phyloP scores from a whole-genome alignment of 2,797 vertebrate species.

The Chelmon rostratus region DNA sequence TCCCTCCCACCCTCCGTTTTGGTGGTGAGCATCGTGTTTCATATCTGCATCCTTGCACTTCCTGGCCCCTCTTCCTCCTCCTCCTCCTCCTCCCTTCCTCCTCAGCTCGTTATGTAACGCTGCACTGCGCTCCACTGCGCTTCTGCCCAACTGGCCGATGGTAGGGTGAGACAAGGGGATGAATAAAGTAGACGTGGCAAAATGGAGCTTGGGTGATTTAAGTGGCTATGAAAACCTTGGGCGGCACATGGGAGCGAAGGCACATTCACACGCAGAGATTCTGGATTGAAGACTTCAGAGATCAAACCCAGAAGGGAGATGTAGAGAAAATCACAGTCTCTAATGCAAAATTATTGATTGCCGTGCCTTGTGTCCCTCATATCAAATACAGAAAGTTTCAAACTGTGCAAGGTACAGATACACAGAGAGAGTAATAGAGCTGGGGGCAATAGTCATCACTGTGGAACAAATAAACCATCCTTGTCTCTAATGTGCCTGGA shows the following conservation, averaged over 20 bases:
- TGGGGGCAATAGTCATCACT: constrained; percentile 10
- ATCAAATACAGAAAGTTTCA: constrained; percentile 13
- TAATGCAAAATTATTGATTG: constrained; percentile 26
- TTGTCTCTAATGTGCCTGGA: constrained; percentile 37
- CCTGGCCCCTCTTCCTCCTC: constrained; percentile 55
- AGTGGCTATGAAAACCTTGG: constrained; percentile 73
- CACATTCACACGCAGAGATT: constrained; percentile 31
- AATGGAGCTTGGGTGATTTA: constrained; percentile 73
- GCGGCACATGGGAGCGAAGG: constrained; percentile 28
- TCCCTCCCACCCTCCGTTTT: constrained; percentile 34
- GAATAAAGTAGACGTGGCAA: constrained; percentile 77
- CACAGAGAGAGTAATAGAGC: constrained; percentile 16
- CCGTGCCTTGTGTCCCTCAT: constrained; percentile 4
- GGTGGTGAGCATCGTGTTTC: constrained; percentile 62
- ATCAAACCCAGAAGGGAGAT: constrained; percentile 27
- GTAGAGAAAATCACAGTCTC: constrained; percentile 14
- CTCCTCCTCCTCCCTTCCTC: constrained; percentile 59
- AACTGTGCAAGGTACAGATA: constrained; percentile 7
- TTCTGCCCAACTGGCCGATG: constrained; percentile 65
- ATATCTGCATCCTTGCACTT: constrained; percentile 71
- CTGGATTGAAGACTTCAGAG: constrained; percentile 35
- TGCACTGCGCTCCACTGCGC: constrained; percentile 76
- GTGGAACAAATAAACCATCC: constrained; percentile 10
- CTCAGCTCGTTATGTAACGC: constrained; percentile 78
- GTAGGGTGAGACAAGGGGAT: constrained; percentile 63